These are phyloP conservation scores for Dolichopus griseipennis DNA, from an alignment of 2,888 invertebrate genomes.

Conservation along the genomic window DNA sequence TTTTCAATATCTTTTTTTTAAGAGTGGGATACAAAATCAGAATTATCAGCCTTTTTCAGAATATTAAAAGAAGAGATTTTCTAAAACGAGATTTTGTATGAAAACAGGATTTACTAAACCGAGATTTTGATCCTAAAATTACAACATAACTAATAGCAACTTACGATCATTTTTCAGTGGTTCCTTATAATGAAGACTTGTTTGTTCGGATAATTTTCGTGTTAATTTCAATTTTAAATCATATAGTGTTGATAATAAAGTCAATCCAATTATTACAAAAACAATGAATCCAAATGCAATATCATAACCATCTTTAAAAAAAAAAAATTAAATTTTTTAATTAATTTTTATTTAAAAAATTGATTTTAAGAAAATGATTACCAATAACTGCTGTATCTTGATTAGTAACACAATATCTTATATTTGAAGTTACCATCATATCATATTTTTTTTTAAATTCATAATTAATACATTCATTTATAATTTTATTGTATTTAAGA, in stretches of 20 bases:
- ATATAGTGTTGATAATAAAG: neutral
- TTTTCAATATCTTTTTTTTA: no score
- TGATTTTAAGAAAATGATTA: no score
- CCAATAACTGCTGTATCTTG: conserved; percentile 23
- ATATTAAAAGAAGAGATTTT: no score
- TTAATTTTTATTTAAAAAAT: no score
- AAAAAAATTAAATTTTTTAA: no score
- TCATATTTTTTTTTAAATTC: conserved; percentile 26
- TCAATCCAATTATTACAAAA: neutral
- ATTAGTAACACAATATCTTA: conserved; percentile 33
- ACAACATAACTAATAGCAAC: no score
- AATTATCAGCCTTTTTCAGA: no score
- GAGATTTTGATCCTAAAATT: no score
- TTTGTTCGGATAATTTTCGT: neutral
- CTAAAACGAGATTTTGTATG: no score
- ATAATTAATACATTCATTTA: conserved; percentile 33
- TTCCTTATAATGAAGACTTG: neutral
- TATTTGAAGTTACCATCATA: conserved; percentile 28
- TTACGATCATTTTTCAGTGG: neutral
- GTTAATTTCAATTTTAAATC: neutral
- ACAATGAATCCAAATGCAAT: neutral
- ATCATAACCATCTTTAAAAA: neutral
- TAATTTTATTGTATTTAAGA: conserved; percentile 25
- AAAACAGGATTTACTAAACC: no score
- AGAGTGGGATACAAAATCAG: no score